Conservation (phyloP, 2,113 vertebrate species). For the Lepisosteus osseus region DNA sequence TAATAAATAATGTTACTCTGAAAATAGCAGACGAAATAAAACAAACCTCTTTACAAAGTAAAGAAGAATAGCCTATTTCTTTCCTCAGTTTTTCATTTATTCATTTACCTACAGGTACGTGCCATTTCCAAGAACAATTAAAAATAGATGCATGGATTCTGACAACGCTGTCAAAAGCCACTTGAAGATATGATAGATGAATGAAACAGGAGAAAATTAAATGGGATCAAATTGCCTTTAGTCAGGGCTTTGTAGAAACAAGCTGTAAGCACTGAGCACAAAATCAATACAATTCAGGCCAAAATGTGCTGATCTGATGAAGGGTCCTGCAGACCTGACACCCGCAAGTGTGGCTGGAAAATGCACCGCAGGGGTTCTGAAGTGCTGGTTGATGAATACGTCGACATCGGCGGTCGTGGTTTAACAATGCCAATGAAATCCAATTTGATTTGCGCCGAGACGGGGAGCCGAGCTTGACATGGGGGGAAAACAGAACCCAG, state of each 20-base stretch:
- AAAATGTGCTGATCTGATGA: background rate
- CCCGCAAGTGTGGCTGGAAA: background rate
- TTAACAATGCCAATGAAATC: no score
- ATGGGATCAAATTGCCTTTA: background rate
- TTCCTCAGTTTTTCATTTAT: background rate
- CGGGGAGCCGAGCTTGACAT: background rate
- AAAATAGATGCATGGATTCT: background rate
- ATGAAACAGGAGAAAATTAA: background rate
- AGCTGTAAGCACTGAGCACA: background rate
- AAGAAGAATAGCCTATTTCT: background rate
- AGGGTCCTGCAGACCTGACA: no score
- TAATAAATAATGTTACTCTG: no score
- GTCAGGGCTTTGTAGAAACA: background rate
- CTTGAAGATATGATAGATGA: background rate
- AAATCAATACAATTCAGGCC: background rate
- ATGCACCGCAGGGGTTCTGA: background rate
- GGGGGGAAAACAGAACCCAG: background rate
- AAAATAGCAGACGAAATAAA: no score
- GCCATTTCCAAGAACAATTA: no score
- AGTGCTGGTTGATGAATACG: background rate
- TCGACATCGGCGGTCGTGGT: no score
- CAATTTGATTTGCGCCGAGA: background rate
- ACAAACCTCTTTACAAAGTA: no score
- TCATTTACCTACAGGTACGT: background rate
- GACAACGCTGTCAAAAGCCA: conserved; percentile 3